Base-by-base conservation (phyloP, 2,888 invertebrate genomes). In the Campopleginae sp. region DNA sequence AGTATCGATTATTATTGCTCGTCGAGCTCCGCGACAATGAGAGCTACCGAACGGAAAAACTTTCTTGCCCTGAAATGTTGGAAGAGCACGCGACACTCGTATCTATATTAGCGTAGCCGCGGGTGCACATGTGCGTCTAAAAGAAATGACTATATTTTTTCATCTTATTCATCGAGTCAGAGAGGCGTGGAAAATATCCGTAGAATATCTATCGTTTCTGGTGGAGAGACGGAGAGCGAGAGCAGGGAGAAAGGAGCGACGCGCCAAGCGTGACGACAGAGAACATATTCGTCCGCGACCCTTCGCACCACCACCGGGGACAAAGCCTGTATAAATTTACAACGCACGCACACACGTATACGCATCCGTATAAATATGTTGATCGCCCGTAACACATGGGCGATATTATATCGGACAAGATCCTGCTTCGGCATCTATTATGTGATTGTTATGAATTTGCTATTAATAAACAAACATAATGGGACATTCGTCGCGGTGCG, bases 381-480 rank as follows among this genome's bases (percentile, higher is more conserved):
- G 4, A 31, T 4, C 19, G 8, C 51, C 7, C 23, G 23, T 10
- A 23, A 23, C 23, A 23, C 23, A 12, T 54, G 23, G 8, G 58
- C 51, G 42, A 17, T 48, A 54, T 42, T 44, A 74, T 38, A 75
- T 70, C 42, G 38, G 48, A 75, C 27, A 70, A 79, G 70, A 68
- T 51, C 75, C 70, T n/a, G n/a, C n/a, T 63, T 66, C 86, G 80
- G 84, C 74, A 88, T 77, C 92, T 87, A 92, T 93, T 92, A 92
- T 93, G 89, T 90, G 91, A 93, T 93, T 92, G 92, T 92, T 93
- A 93, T 92, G 93, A 93, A 92, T 93, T 93, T 92, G 91, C 92
- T 93, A 93, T 93, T 93, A 93, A 93, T 93, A 93, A 93, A 92
- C 92, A 93, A 92, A 92, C 90, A 93, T 92, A 93, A 93, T 92